Percentiles rank a stretch among this genome's conserved stretches.
phyloP scores from a whole-genome alignment of 2,888 invertebrate species.

The Listrodromus nycthemerus region DNA sequence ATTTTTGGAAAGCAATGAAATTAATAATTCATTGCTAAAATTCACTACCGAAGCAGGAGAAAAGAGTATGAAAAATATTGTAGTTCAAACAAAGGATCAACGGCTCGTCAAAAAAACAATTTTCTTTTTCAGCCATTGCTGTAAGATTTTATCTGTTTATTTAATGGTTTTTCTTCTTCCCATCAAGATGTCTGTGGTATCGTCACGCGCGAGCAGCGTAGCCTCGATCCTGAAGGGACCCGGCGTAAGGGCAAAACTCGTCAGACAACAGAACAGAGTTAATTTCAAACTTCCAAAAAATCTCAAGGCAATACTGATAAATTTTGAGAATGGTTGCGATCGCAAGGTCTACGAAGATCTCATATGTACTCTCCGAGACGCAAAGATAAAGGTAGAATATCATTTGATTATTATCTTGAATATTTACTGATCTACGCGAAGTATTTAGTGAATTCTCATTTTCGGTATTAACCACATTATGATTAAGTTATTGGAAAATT shows the following conservation, averaged over 20 bases:
- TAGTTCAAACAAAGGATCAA: too few species aligned
- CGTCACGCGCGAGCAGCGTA: slow-evolving; percentile 79
- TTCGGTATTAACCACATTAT: too few species aligned
- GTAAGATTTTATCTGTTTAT: neutral
- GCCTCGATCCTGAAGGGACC: slow-evolving; percentile 80
- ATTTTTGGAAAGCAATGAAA: too few species aligned
- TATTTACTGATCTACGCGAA: neutral
- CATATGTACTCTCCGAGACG: slow-evolving; percentile 85
- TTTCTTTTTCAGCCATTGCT: neutral
- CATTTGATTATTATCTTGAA: slow-evolving; percentile 14
- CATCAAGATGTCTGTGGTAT: slow-evolving; percentile 82
- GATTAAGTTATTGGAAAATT: too few species aligned
- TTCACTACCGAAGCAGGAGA: too few species aligned
- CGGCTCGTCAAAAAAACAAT: neutral
- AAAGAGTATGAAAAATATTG: too few species aligned
- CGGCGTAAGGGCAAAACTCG: slow-evolving; percentile 75
- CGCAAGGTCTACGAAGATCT: slow-evolving; percentile 85
- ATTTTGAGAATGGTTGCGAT: slow-evolving; percentile 83
- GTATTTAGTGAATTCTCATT: too few species aligned
- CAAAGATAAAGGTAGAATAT: slow-evolving; percentile 83
- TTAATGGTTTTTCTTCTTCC: slow-evolving; percentile 46
- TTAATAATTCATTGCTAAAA: too few species aligned
- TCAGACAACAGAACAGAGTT: slow-evolving; percentile 75
- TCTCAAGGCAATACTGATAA: slow-evolving; percentile 84
- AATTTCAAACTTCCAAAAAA: slow-evolving; percentile 85